A percentile compares a stretch with the other conserved stretches of the same genome.
phyloP scores from a whole-genome alignment of 2,888 invertebrate species.

The Hofmannophila pseudospretella region DNA sequence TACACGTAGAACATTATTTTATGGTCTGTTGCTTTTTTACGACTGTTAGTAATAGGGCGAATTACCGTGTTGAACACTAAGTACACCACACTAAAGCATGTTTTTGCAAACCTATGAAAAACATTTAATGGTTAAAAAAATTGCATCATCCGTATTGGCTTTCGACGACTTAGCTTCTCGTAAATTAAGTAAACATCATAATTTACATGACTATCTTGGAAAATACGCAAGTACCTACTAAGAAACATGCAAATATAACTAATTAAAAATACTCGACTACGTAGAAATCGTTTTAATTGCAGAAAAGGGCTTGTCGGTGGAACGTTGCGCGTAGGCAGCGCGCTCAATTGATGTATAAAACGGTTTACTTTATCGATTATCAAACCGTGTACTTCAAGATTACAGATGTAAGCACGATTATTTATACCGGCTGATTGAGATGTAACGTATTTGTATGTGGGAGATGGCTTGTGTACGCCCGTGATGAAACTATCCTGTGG shows the following conservation, averaged over 20 bases:
- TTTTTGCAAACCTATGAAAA: too few species aligned
- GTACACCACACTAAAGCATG: too few species aligned
- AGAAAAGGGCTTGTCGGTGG: slow-evolving; percentile 24
- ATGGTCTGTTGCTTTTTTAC: too few species aligned
- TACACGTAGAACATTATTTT: too few species aligned
- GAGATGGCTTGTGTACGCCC: slow-evolving; percentile 27
- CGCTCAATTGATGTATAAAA: slow-evolving; percentile 43
- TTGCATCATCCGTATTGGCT: too few species aligned
- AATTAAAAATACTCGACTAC: slow-evolving; percentile 5
- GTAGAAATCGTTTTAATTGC: slow-evolving; percentile 34
- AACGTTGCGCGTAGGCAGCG: slow-evolving; percentile 22
- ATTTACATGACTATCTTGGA: not conserved
- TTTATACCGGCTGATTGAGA: slow-evolving; percentile 39
- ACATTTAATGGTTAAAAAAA: too few species aligned
- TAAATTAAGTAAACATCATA: not conserved
- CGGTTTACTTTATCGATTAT: slow-evolving; percentile 48
- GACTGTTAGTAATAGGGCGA: too few species aligned
- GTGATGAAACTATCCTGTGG: slow-evolving; percentile 26
- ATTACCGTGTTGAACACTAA: too few species aligned
- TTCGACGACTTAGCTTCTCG: too few species aligned
- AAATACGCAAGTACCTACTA: slow-evolving; percentile 24
- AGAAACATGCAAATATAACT: slow-evolving; percentile 39
- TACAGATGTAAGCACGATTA: slow-evolving; percentile 37
- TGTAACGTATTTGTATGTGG: slow-evolving; percentile 28
- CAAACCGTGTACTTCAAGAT: slow-evolving; percentile 41